Conservation (phyloP, 2,113 vertebrate species). For the Pseudorhombus dupliciocellatus region DNA sequence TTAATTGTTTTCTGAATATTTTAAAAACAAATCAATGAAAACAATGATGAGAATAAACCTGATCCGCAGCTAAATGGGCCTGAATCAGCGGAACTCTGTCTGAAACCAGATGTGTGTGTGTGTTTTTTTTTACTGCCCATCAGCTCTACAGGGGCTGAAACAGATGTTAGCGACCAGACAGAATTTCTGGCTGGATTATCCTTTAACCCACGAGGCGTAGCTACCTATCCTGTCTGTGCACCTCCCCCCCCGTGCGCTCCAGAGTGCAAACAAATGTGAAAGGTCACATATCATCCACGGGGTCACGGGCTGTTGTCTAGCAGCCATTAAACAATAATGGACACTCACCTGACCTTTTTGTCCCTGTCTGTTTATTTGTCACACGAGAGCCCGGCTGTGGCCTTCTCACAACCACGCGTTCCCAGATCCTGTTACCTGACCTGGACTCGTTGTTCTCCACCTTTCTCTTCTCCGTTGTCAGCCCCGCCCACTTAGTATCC, state of each 20-base stretch:
- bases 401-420: constrained; percentile 31
- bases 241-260: constrained; percentile 27
- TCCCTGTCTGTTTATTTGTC: constrained; percentile 56
- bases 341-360: constrained; percentile 39
- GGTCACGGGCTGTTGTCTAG: constrained; percentile 52
- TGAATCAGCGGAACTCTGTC: background rate
- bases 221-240: constrained; percentile 5
- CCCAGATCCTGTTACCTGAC: constrained; percentile 45
- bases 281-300: constrained; percentile 60
- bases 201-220: constrained; percentile 19
- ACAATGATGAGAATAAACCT: background rate
- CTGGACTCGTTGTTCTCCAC: constrained; percentile 19
- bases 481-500: too few relatives aligned
- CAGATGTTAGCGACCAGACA: constrained; percentile 18
- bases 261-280: constrained; percentile 53
- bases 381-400: constrained; percentile 56
- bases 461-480: constrained; percentile 2
- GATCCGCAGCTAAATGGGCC: background rate
- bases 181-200: constrained; percentile 41
- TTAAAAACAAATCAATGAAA: background rate
- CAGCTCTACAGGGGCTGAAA: constrained; percentile 10
- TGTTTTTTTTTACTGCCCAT: constrained; percentile 3
- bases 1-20: too few relatives aligned
- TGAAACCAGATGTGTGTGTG: constrained; percentile 18
- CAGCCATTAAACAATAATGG: constrained; percentile 38